Base-by-base conservation (phyloP, 2,888 invertebrate species). In the Apeira syringaria region DNA sequence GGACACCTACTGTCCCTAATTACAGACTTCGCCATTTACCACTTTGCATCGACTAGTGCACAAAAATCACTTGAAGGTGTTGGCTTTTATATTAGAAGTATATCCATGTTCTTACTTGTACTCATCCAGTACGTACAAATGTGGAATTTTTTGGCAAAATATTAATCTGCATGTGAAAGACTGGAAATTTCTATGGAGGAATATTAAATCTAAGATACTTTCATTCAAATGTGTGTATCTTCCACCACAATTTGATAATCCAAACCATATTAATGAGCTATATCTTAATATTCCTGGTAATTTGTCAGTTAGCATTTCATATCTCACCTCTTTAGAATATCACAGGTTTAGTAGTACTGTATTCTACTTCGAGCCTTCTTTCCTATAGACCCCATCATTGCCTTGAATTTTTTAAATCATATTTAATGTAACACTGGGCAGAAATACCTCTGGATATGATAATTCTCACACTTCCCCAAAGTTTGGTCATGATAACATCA, bases 101-200 rank as follows among this genome's bases (percentile, higher is more conserved):
- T 3, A 5, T 18, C 5, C 3, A 18, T 18, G 7, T 6, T 6
- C 5, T 3, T 5, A 4, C 18, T 5, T 18, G 18, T 18, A 6
- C 7, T 18, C 6, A 5, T 18, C 18, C 18, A 6, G 6, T 18
- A 6, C 3, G 18, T 6, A 3, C 18, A 3, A 18, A 18, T 18
- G 18, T 18, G 5, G 18, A 18, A 18, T 45, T 43, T 37, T 48
- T 39, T 20, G 39, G 31, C 26, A 40, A 34, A 27, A 17, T 33
- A 26, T 22, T 8, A 28, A 10, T 12, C 3, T 7, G 1, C 3
- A 9, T 2, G 8, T 22, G 3, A 25, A 18, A 1, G 11, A 18
- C 6, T 6, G 18, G 1, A 35, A 10, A 18, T 1, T 11, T 3
- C n/a, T 25, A 17, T 35, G 35, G 27, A 27, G 11, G 3, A 35